A percentile compares a stretch with the other conserved stretches of the same genome.
These are phyloP conservation scores for Gastrophysa polygoni DNA, from an alignment of 2,888 invertebrate genomes.

Conservation along the genomic window DNA sequence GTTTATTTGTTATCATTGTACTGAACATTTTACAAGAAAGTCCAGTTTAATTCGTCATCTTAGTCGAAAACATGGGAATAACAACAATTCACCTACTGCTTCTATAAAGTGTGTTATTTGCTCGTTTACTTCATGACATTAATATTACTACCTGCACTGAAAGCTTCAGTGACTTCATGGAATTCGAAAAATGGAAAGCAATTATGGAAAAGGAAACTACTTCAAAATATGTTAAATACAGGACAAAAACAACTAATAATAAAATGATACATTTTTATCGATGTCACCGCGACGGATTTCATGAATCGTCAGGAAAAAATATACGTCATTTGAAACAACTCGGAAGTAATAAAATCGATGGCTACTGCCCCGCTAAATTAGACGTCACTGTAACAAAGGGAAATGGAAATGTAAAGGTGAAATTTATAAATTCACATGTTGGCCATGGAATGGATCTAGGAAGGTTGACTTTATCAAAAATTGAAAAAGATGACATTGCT, in stretches of 20 bases:
- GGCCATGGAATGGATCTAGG: conserved; percentile 41
- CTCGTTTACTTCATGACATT: no score
- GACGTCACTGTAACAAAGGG: conserved; percentile 26
- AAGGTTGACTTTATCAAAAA: conserved; percentile 34
- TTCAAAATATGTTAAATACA: no score
- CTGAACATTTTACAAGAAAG: no score
- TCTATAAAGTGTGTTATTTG: no score
- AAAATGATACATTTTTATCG: conserved; percentile 11
- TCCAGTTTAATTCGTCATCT: no score
- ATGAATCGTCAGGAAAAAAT: conserved; percentile 29
- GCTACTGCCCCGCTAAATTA: conserved; percentile 40
- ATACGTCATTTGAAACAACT: conserved; percentile 31
- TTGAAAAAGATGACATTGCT: conserved; percentile 36
- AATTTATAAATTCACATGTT: conserved; percentile 37
- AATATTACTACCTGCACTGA: no score
- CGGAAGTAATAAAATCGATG: conserved; percentile 40
- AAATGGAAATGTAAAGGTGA: conserved; percentile 21
- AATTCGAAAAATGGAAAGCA: no score
- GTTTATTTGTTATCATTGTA: no score
- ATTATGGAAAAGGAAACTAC: no score
- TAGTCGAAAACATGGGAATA: no score
- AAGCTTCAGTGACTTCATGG: no score
- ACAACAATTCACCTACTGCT: no score
- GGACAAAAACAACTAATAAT: neutral
- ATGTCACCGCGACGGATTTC: conserved; percentile 34